Percentiles rank a stretch among this genome's conserved stretches.
These are phyloP conservation scores for Pseudococcus longispinus DNA, from an alignment of 2,888 invertebrate species.

Conservation along the genomic window DNA sequence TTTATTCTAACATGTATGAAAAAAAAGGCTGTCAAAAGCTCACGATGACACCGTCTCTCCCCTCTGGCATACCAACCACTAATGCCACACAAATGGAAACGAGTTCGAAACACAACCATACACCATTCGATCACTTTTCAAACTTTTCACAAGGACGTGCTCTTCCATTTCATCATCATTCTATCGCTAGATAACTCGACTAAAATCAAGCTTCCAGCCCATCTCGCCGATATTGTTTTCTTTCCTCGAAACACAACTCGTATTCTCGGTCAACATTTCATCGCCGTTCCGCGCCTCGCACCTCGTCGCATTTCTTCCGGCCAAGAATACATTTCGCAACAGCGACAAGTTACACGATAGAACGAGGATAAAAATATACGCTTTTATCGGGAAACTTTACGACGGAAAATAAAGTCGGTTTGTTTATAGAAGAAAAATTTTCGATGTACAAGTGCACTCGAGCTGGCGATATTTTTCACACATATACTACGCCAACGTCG, in stretches of 20 bases:
- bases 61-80: too few relatives aligned
- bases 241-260: neutral
- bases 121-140: too few relatives aligned
- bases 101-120: too few relatives aligned
- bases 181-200: too few relatives aligned
- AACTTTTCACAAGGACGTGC: too few relatives aligned
- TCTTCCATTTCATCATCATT: too few relatives aligned
- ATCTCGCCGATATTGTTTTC: neutral
- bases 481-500: neutral
- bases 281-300: neutral
- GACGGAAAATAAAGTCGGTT: neutral
- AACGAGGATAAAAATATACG: neutral
- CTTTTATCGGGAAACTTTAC: neutral
- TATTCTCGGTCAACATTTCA: neutral
- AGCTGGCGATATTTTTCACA: neutral
- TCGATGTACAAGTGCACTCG: neutral
- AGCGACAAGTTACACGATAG: neutral
- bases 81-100: too few relatives aligned
- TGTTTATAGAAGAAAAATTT: conserved; percentile 2
- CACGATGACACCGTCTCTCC: too few relatives aligned
- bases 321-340: neutral
- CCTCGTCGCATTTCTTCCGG: neutral
- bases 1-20: too few relatives aligned
- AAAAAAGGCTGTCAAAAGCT: too few relatives aligned
- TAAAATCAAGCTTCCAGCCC: neutral